Conservation (phyloP, 2,888 invertebrate genomes). For the Heliconius ethilla region DNA sequence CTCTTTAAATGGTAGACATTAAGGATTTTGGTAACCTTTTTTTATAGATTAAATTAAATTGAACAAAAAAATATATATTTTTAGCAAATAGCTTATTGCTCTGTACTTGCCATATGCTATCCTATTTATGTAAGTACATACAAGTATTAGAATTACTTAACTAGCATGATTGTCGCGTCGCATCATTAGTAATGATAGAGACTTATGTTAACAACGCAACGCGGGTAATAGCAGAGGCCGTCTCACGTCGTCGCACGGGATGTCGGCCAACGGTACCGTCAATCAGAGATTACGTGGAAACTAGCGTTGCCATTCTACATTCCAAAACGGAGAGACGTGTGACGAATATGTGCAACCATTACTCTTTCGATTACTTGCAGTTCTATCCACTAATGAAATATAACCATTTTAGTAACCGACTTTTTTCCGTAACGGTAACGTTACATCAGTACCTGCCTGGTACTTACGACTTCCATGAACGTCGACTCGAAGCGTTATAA, state of each 20-base stretch:
- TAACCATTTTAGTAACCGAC: slow-evolving; percentile 35
- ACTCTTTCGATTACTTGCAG: slow-evolving; percentile 40
- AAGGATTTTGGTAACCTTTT: neutral
- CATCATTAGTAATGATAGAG: slow-evolving; percentile 25
- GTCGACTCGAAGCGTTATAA: neutral
- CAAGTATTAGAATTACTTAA: neutral
- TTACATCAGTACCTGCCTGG: slow-evolving; percentile 17
- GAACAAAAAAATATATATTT: neutral
- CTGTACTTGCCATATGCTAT: too few relatives aligned
- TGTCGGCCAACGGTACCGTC: slow-evolving; percentile 62
- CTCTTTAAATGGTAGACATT: neutral
- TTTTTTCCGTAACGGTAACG: slow-evolving; percentile 39
- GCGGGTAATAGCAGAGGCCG: slow-evolving; percentile 25
- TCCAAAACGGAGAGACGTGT: slow-evolving; percentile 53
- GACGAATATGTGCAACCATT: slow-evolving; percentile 49
- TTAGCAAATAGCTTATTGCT: too few relatives aligned
- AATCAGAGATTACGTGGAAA: slow-evolving; percentile 69
- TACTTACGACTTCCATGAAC: neutral
- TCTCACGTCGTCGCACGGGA: slow-evolving; percentile 42
- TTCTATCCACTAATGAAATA: slow-evolving; percentile 40
- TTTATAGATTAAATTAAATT: neutral
- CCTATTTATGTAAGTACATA: neutral
- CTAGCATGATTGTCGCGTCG: slow-evolving; percentile 6
- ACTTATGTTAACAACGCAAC: slow-evolving; percentile 24
- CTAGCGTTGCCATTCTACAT: slow-evolving; percentile 59